Conservation (phyloP, 2,797 vertebrate genomes). For the Nannoperca obscura region DNA sequence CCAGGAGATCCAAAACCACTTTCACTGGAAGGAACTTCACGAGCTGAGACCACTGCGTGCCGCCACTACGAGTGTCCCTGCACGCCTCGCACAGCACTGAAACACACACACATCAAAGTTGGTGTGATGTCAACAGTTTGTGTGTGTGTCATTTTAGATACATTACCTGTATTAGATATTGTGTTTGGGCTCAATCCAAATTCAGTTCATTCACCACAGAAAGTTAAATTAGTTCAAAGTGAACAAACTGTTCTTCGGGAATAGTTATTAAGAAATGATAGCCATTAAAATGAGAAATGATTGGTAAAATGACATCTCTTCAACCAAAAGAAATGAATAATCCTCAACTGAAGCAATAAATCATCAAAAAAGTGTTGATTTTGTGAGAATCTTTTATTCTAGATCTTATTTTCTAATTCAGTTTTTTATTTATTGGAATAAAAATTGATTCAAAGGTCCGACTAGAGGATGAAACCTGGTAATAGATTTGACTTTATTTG, state of each 20-base stretch:
- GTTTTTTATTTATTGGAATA: no score
- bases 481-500: no score
- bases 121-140: no score
- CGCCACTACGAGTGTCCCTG: slow-evolving; percentile 22
- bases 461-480: no score
- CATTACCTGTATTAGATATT: background rate
- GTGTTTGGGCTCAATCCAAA: background rate
- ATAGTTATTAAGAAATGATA: no score
- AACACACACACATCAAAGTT: slow-evolving; percentile 2
- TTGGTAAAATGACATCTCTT: background rate
- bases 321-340: no score
- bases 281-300: no score
- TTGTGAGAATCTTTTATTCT: no score
- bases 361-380: no score
- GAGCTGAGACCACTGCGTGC: slow-evolving; percentile 17
- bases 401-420: no score
- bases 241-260: background rate
- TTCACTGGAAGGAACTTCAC: slow-evolving; percentile 48
- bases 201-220: background rate
- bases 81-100: slow-evolving; percentile 75
- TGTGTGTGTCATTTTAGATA: background rate
- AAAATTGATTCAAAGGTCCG: no score
- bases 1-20: slow-evolving; percentile 53
- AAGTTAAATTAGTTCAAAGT: background rate
- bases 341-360: no score